phyloP scores from a whole-genome alignment of 2,888 invertebrate species.

The Pterostichus niger region DNA sequence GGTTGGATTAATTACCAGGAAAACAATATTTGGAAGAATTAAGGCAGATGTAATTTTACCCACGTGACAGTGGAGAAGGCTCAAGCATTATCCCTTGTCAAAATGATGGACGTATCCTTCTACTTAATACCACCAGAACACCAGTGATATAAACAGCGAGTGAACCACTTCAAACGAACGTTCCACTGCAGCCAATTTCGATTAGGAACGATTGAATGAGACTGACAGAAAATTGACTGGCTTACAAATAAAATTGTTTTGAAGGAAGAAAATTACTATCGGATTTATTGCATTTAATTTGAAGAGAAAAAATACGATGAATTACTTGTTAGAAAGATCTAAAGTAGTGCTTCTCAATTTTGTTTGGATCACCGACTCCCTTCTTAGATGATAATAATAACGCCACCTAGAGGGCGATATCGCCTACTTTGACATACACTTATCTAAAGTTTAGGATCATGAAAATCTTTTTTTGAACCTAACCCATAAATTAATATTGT shows the following conservation, averaged over 20 bases:
- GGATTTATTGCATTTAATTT: neutral
- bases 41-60: conserved; percentile 22
- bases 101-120: conserved; percentile 22
- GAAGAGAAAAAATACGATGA: too few relatives aligned
- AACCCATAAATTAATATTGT: too few relatives aligned
- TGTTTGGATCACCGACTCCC: too few relatives aligned
- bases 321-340: too few relatives aligned
- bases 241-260: neutral
- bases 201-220: conserved; percentile 1
- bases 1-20: conserved; percentile 24
- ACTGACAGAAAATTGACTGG: conserved; percentile 29
- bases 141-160: neutral
- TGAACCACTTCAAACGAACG: conserved; percentile 26
- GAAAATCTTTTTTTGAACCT: too few relatives aligned
- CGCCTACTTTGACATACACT: too few relatives aligned
- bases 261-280: neutral
- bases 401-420: too few relatives aligned
- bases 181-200: conserved; percentile 27
- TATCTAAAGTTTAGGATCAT: too few relatives aligned
- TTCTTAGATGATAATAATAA: too few relatives aligned
- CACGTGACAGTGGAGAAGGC: conserved; percentile 8
- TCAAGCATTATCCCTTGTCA: conserved; percentile 37
- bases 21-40: conserved; percentile 39
- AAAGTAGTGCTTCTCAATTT: too few relatives aligned
- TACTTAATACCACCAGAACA: conserved; percentile 13